Percentiles rank a stretch among this genome's conserved stretches.
Evolutionary conservation across 35 echinoderm and acorn worm species (phyloP).

Genomic region (Apostichopus japonicus): DNA sequence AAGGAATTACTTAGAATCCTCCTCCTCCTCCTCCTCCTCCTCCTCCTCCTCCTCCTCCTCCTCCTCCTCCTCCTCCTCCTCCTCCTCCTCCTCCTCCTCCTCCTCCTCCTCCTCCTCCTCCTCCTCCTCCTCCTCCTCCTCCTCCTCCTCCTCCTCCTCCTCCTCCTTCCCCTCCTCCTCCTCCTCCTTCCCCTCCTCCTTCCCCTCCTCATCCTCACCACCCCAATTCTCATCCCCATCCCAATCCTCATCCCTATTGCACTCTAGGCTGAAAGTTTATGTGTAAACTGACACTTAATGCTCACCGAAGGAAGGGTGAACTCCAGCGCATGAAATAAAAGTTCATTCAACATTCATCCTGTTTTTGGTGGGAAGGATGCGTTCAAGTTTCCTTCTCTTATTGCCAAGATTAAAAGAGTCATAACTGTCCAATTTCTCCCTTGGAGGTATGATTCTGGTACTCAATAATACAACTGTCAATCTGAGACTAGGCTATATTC

Average conservation of each 20-base stretch:
- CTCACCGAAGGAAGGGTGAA: background rate
- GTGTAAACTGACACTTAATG: background rate
- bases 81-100: too few relatives aligned
- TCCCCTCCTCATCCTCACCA: too few relatives aligned
- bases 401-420: background rate
- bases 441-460: slow-evolving; percentile 20
- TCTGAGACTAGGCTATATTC: slow-evolving; percentile 16
- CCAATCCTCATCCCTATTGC: background rate
- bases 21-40: too few relatives aligned
- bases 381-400: background rate
- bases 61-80: too few relatives aligned
- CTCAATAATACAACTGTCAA: slow-evolving; percentile 43
- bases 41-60: too few relatives aligned
- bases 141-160: too few relatives aligned
- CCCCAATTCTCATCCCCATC: too few relatives aligned
- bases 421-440: slow-evolving; percentile 29
- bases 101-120: too few relatives aligned
- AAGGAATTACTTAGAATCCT: too few relatives aligned
- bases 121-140: too few relatives aligned
- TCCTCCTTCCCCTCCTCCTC: too few relatives aligned
- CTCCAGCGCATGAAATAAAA: background rate
- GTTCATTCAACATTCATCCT: background rate
- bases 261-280: background rate
- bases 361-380: background rate
- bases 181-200: too few relatives aligned